Evolutionary conservation across 2,797 vertebrate species (phyloP).

Genomic region (Danio albolineatus): DNA sequence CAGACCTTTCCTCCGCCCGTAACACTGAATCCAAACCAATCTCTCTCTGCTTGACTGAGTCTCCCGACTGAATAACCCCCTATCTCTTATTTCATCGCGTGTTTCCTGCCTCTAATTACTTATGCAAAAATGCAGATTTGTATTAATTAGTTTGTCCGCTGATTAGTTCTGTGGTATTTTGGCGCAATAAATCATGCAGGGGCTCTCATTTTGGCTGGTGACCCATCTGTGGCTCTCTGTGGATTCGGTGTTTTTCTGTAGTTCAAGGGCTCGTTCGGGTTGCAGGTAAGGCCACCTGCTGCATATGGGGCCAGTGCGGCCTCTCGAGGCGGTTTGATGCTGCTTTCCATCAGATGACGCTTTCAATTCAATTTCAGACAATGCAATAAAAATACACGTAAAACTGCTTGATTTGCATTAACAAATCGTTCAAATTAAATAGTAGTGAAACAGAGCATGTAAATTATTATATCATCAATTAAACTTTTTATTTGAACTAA

Average conservation of each 20-base stretch:
- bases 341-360: background rate
- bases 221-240: conserved; percentile 79
- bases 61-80: conserved; percentile 85
- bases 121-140: conserved; percentile 93
- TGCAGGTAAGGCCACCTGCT: conserved; percentile 85
- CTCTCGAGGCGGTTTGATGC: conserved; percentile 35
- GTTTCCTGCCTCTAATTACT: conserved; percentile 86
- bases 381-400: background rate
- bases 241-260: conserved; percentile 78
- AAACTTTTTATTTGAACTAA: background rate
- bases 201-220: conserved; percentile 81
- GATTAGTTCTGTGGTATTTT: conserved; percentile 89
- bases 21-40: conserved; percentile 79
- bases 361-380: background rate
- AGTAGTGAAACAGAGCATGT: background rate
- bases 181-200: conserved; percentile 87
- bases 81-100: conserved; percentile 81
- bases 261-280: conserved; percentile 81
- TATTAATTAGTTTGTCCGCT: conserved; percentile 91
- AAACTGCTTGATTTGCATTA: background rate
- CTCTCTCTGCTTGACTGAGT: conserved; percentile 83
- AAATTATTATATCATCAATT: background rate
- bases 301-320: conserved; percentile 75
- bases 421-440: background rate
- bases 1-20: conserved; percentile 77